Conservation (phyloP, 2,797 vertebrate genomes). For the Molossus alvarezi region DNA sequence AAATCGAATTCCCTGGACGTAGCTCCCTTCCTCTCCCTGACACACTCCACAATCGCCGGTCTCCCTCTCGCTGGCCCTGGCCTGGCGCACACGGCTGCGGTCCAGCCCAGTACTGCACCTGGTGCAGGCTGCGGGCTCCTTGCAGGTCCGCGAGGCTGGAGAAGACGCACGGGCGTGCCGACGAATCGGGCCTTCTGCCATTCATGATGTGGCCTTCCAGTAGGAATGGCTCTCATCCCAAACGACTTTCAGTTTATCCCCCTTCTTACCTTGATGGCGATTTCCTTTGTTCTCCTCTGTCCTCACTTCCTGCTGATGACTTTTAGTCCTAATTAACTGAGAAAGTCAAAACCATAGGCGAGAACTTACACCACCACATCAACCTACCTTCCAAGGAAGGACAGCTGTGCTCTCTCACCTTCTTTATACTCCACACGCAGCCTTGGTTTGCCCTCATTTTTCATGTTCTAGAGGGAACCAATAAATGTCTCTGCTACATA, state of each 20-base stretch:
- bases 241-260: background rate
- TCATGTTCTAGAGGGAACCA: background rate
- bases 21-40: background rate
- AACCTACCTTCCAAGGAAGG: background rate
- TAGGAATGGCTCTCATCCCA: background rate
- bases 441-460: background rate
- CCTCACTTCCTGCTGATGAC: background rate
- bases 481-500: background rate
- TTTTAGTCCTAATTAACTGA: background rate
- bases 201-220: background rate
- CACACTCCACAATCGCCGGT: accelerated
- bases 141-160: background rate
- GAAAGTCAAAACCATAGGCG: background rate
- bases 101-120: background rate
- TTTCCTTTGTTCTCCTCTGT: background rate
- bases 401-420: background rate
- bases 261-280: background rate
- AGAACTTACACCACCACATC: background rate
- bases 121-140: too few species aligned
- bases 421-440: background rate
- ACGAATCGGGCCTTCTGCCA: background rate
- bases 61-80: background rate
- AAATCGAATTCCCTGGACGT: background rate
- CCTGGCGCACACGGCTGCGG: background rate
- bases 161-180: background rate